Evolutionary conservation across 2,888 invertebrate genomes (phyloP).

Genomic region (Bimastos eiseni): DNA sequence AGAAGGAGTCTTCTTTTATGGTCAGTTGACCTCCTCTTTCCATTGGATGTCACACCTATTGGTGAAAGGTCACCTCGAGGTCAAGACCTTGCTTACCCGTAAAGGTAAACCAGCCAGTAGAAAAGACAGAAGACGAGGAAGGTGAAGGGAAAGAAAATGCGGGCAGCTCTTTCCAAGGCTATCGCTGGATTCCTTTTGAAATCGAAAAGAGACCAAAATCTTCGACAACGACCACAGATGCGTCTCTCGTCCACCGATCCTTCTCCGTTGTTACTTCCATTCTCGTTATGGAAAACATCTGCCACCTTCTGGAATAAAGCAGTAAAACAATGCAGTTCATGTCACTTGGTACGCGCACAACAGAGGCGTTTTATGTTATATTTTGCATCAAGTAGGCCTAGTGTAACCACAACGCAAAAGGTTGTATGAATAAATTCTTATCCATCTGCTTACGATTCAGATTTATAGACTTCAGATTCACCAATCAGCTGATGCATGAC

Average conservation of each 20-base stretch:
- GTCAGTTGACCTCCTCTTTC: background rate
- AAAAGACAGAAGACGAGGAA: slow-evolving; percentile 39
- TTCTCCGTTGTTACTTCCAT: background rate
- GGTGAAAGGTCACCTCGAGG: background rate
- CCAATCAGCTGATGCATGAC: too few species aligned
- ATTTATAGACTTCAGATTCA: too few species aligned
- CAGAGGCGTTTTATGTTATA: too few species aligned
- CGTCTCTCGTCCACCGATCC: background rate
- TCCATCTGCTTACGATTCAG: too few species aligned
- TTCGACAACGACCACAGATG: background rate
- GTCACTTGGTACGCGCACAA: too few species aligned
- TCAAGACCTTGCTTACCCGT: background rate
- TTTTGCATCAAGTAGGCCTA: too few species aligned
- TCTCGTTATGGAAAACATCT: background rate
- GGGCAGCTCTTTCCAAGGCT: slow-evolving; percentile 36
- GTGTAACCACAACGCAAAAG: too few species aligned
- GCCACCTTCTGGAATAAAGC: background rate
- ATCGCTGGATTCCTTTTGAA: slow-evolving; percentile 18
- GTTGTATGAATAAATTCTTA: too few species aligned
- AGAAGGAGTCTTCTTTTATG: background rate
- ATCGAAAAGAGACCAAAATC: background rate
- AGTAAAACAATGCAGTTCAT: background rate
- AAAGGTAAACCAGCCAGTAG: slow-evolving; percentile 40
- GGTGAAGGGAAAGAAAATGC: slow-evolving; percentile 37
- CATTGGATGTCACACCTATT: background rate